Evolutionary conservation across 2,113 vertebrate species (phyloP).

Genomic region (Sapayoa aenigma): DNA sequence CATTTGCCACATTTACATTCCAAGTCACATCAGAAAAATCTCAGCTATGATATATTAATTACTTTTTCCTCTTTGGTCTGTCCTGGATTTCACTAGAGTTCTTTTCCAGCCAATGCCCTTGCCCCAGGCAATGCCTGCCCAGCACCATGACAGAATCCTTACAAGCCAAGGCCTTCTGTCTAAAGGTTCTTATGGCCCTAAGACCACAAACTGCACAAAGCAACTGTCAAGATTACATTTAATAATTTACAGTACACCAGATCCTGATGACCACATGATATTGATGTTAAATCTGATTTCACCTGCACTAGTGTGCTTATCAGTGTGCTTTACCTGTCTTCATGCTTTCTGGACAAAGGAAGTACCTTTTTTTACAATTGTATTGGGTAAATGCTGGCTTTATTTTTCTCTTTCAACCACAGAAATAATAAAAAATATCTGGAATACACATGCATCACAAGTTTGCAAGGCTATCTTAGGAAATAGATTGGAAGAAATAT

Average conservation of each 20-base stretch:
- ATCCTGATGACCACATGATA: not conserved
- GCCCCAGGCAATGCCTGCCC: not conserved
- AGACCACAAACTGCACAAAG: not conserved
- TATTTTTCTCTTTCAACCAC: not conserved
- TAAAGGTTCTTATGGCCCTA: not conserved
- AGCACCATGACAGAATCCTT: not conserved
- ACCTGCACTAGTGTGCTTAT: not conserved
- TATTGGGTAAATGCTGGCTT: not conserved
- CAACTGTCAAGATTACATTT: not conserved
- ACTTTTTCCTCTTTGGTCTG: not conserved
- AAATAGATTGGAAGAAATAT: not conserved
- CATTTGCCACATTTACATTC: not conserved
- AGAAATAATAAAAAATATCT: not conserved
- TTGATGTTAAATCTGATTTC: not conserved
- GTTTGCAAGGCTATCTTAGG: not conserved
- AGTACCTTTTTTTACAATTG: not conserved
- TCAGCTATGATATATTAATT: not conserved
- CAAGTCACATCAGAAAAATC: not conserved
- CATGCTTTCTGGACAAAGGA: not conserved
- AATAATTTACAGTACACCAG: not conserved
- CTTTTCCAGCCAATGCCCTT: not conserved
- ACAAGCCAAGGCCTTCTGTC: not conserved
- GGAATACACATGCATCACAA: not conserved
- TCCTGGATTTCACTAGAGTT: not conserved
- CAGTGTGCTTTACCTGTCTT: not conserved